A percentile compares a stretch with the other conserved stretches of the same genome.
phyloP scores from a whole-genome alignment of 2,888 invertebrate genomes.

The Augiades crinisus region DNA sequence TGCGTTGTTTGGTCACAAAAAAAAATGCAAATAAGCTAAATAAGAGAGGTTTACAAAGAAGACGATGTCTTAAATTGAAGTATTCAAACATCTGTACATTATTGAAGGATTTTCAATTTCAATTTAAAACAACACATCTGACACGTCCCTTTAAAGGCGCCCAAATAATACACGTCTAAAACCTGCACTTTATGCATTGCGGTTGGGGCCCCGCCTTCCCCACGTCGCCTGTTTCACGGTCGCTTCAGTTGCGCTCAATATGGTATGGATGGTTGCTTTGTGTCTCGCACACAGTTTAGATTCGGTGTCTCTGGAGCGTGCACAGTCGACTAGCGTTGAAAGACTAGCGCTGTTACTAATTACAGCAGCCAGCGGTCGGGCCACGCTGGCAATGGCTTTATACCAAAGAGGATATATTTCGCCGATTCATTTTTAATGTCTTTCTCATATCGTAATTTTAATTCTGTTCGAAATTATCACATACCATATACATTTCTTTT shows the following conservation, averaged over 20 bases:
- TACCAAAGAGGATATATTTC: constrained; percentile 1
- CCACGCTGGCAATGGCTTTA: not conserved
- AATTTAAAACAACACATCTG: too few species aligned
- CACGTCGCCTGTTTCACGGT: not conserved
- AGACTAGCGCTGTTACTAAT: constrained; percentile 12
- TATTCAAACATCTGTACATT: too few species aligned
- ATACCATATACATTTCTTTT: not conserved
- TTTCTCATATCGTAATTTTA: not conserved
- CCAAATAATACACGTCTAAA: not conserved
- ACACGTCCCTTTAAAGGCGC: not conserved
- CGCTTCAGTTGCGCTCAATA: constrained; percentile 13
- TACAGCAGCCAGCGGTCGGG: not conserved
- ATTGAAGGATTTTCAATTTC: too few species aligned
- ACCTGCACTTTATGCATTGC: not conserved
- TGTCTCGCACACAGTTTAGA: constrained; percentile 11
- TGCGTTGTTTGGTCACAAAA: too few species aligned
- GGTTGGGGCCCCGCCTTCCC: not conserved
- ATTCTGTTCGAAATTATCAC: not conserved
- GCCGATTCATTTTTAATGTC: not conserved
- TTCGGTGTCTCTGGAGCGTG: constrained; percentile 6
- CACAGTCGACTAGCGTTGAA: constrained; percentile 11
- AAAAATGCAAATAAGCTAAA: too few species aligned
- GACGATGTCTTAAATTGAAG: too few species aligned
- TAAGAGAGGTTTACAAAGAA: too few species aligned
- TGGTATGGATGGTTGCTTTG: constrained; percentile 13